Base-by-base conservation (phyloP, 2,888 invertebrate species). In the Tethea ocularis region DNA sequence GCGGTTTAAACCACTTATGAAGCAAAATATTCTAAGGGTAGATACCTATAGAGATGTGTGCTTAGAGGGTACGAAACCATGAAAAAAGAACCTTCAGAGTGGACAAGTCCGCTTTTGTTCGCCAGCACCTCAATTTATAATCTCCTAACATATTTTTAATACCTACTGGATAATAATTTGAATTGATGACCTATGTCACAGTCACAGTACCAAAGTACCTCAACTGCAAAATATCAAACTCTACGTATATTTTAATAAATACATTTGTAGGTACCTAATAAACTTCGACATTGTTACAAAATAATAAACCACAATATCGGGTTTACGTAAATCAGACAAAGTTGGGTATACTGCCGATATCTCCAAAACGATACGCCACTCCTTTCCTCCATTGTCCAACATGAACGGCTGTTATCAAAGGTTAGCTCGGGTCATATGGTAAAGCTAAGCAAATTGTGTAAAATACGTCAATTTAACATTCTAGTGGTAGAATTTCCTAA, bases 331-430 rank as follows among this genome's bases (percentile, higher is more conserved):
- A 20, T 46, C 46, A 46, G 20, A 20, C 46, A 46, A 46, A 10
- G 46, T 46, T 46, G 20, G n/a, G 1, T 51, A 60, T 22, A 57
- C 52, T 56, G 56, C 41, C 54, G 66, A 61, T 67, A 58, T 61
- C 56, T 58, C 62, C 66, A 66, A 71, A 68, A 66, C 58, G 63
- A 64, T 64, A 59, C 56, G 26, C 57, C 56, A 57, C 58, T 62
- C 60, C 56, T 56, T 59, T n/a, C 61, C 46, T 20, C 58, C 59
- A 57, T 67, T 64, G 58, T 56, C 71, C 69, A 72, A 61, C 66
- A 69, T 67, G 10, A 46, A 69, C 41, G 64, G 55, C 51, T 52
- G 15, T 15, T 46, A 46, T 46, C 46, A 46, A 46, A 46, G 46
- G 46, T 46, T 46, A 46, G 20, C 20, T 46, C 20, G 2, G 46